Evolutionary conservation across 1,140 invertebrate species (phyloP), one percentile per base, ranked within the genome.

Genomic region (Drosophila bifasciata): DNA sequence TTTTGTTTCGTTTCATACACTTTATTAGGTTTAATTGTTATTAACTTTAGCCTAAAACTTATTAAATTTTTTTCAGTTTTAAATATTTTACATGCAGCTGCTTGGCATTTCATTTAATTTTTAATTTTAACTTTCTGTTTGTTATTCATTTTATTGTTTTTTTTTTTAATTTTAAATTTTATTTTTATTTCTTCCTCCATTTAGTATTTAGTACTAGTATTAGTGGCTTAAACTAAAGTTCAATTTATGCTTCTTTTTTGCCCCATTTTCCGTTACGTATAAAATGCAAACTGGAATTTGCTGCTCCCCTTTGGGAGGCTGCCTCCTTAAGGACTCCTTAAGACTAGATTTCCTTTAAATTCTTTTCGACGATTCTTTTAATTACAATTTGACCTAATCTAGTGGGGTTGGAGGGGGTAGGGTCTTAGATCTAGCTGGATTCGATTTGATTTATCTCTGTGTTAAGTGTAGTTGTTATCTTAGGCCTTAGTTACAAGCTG

Each of bases 61-160:
- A 64, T 62, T 81, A 74, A 66, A 77, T 59, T 64, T 60, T 64
- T 60, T 15, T 46, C 58, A 59, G 71, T 77, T 77, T 25, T 69
- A 86, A 86, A 81, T 86, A 86, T 88, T 78, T 86, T 86, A 86
- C 81, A 86, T 88, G 83, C 83, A 86, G 73, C 86, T 81, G 73
- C 81, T 86, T 86, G 81, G 28, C 57, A 17, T 75, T 79, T 74
- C 4, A 13, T 43, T 60, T 71, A 67, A n/a, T n/a, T n/a, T 46
- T 60, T 64, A 61, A 63, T 64, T 64, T 76, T 60, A n/a, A n/a
- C n/a, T n/a, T n/a, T n/a, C n/a, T n/a, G n/a, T 72, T 64, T 80
- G 50, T 74, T 80, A 60, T 60, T 66, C 64, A 76, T 74, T 76
- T 41, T 43, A 44, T 53, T 49, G 48, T 58, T 1, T 41, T 43